Conservation (phyloP, 2,113 vertebrate species). For the Xiphophorus hellerii region DNA sequence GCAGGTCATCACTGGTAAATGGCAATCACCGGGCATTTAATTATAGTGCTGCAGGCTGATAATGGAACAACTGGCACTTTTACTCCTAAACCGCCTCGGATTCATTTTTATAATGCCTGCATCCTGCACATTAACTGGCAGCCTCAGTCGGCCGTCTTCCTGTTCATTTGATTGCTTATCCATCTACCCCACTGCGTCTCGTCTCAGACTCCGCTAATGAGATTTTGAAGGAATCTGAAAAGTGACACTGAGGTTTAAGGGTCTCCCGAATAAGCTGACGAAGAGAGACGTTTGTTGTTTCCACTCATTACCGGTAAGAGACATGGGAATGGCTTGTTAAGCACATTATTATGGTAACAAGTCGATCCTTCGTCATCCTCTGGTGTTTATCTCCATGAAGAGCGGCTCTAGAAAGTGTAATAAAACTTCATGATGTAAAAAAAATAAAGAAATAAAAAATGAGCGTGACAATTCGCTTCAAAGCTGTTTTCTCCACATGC, state of each 20-base stretch:
- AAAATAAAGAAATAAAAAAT: no score
- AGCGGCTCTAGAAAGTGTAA: no score
- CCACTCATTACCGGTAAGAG: no score
- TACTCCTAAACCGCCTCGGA: conserved; percentile 26
- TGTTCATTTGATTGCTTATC: neutral
- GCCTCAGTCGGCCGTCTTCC: neutral
- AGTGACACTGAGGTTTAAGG: neutral
- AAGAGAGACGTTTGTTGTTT: neutral
- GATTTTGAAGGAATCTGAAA: neutral
- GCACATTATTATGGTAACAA: no score
- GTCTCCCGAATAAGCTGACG: neutral
- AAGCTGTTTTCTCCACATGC: no score
- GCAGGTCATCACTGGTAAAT: conserved; percentile 44
- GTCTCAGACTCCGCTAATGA: neutral
- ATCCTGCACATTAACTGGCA: neutral
- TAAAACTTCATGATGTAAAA: no score
- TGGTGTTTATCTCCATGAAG: no score
- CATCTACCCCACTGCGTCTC: no score
- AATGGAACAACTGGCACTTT: conserved; percentile 36
- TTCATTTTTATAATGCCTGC: neutral
- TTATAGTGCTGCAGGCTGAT: conserved; percentile 44
- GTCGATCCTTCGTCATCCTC: no score
- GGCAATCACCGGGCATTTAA: conserved; percentile 55
- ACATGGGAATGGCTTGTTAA: no score
- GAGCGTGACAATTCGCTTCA: no score